Base-by-base conservation (phyloP, 1,140 invertebrate genomes). In the Caenorhabditis briggsae region DNA sequence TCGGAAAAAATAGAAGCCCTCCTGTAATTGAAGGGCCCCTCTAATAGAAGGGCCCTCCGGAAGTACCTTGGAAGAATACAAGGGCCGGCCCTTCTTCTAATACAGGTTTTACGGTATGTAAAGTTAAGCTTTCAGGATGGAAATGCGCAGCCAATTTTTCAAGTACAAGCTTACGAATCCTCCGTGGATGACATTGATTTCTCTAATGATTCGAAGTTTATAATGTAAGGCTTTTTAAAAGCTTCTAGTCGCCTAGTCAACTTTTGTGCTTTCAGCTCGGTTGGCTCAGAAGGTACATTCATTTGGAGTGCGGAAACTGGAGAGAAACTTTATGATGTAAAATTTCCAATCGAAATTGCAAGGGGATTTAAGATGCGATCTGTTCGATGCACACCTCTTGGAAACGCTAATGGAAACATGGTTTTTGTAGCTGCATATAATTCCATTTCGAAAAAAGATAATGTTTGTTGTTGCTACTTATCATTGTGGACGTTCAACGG, bases 391-490 rank as follows among this genome's bases (percentile, higher is more conserved):
- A 87, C 86, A 12, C 43, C 56, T 16, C 82, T 87, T 25, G 86
- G 86, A 48, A 43, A 65, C 11, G 70, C 70, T 1, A 78, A 16
- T 16, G 53, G 82, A 8, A 82, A 83, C 55, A 46, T 33, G 5
- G 56, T 84, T 2, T 82, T 87, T 14, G 82, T 85, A 2, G 83
- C 74, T n/a, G 82, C 86, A 8, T 87, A 84, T 33, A 87, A 87
- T 64, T 82, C 78, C 5, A 70, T 64, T 33, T 61, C 59, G 14
- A 50, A 23, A 87, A 61, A 50, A 83, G 23, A 23, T 41, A 59
- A 58, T 58, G 59, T 82, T 87, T 74, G 43, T 41, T 9, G n/a
- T 41, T 43, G 25, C 23, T 87, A 43, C 41, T 64, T 87, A 46
- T 64, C 59, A 25, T 18, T 87, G 8, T 87, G 83, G 65, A 48